phyloP scores from a whole-genome alignment of 30 jellyfish, hydroid and myxozoan species.

The Turritopsis rubra region DNA sequence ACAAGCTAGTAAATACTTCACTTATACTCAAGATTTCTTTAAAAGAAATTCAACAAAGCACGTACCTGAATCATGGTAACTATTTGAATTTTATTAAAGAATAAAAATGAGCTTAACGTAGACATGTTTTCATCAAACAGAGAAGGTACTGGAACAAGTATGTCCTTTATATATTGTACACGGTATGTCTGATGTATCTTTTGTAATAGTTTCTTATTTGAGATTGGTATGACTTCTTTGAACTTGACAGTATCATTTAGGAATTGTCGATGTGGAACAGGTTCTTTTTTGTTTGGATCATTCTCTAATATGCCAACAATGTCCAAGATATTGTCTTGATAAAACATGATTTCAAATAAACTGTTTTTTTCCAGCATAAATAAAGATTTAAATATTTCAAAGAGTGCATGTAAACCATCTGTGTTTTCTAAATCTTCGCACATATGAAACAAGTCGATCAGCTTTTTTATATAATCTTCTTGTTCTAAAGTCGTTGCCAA shows the following conservation, averaged over 20 bases:
- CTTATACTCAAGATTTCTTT: too few species aligned
- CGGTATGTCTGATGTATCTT: conserved; percentile 84
- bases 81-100: conserved; percentile 80
- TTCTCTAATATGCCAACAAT: conserved; percentile 87
- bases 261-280: conserved; percentile 72
- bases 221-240: conserved; percentile 82
- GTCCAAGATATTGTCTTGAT: conserved; percentile 72
- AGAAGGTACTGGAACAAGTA: conserved; percentile 90
- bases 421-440: conserved; percentile 94
- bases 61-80: conserved; percentile 88
- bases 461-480: conserved; percentile 74
- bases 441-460: conserved; percentile 67
- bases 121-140: conserved; percentile 92
- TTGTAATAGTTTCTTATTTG: conserved; percentile 61
- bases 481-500: conserved; percentile 72
- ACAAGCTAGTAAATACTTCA: neutral
- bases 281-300: conserved; percentile 74
- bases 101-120: conserved; percentile 81
- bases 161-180: conserved; percentile 87
- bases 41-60: neutral
- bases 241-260: conserved; percentile 59
- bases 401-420: conserved; percentile 80
- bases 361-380: conserved; percentile 75
- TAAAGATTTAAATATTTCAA: conserved; percentile 77
- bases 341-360: conserved; percentile 74